These are phyloP conservation scores for Agriopis marginaria DNA, from an alignment of 2,888 invertebrate species.

Conservation along the genomic window DNA sequence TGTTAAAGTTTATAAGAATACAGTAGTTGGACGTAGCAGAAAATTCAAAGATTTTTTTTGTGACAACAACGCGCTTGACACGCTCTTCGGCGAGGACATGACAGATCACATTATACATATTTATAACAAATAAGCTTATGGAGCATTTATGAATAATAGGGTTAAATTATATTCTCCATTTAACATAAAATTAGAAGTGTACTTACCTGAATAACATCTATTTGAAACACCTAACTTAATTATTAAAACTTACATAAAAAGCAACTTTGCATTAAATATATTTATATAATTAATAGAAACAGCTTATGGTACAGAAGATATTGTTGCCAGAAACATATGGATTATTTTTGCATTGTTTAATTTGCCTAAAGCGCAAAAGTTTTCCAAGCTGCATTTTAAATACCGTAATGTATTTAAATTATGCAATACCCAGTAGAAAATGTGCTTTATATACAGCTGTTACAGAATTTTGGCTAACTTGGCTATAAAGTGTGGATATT, in stretches of 20 bases:
- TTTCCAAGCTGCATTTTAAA: slow-evolving; percentile 54
- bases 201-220: neutral
- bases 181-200: neutral
- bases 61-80: no score
- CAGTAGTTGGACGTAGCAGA: no score
- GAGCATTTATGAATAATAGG: no score
- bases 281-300: slow-evolving; percentile 1
- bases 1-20: neutral
- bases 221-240: neutral
- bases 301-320: slow-evolving; percentile 13
- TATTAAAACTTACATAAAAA: neutral
- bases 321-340: neutral
- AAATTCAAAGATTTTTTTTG: no score
- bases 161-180: neutral
- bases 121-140: no score
- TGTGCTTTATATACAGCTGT: slow-evolving; percentile 78
- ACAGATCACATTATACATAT: no score
- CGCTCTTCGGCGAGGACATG: no score
- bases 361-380: slow-evolving; percentile 50
- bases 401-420: slow-evolving; percentile 59
- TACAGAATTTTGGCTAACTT: slow-evolving; percentile 52
- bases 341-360: slow-evolving; percentile 2
- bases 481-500: slow-evolving; percentile 48
- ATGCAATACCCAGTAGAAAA: slow-evolving; percentile 48
- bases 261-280: slow-evolving; percentile 1